Evolutionary conservation across 2,797 vertebrate genomes (phyloP), one percentile per base, ranked within the genome.

Genomic region (Staurois parvus): DNA sequence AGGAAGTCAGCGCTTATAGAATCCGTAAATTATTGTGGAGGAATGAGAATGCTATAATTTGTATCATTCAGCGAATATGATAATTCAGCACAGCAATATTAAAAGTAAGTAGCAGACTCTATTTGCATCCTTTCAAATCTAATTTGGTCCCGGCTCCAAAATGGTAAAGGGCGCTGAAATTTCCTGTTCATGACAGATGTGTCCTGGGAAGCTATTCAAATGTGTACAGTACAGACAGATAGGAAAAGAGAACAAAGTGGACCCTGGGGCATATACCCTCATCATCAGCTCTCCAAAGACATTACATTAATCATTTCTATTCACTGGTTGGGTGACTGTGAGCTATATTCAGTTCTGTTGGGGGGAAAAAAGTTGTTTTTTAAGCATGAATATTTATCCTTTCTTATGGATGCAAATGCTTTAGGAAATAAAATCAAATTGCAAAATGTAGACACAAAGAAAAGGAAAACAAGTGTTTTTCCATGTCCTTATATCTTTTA

Each of bases 181-280:
- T 75, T 83, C 76, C 81, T 87, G 76, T 79, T 87, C 81, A 24
- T 84, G 81, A 83, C 81, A 87, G 85, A 83, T 84, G 81, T 75
- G 85, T 86, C 84, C 70, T 76, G 83, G 84, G 87, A 83, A 76
- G 80, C 72, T 88, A 76, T 64, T 88, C 45, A 79, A 89, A 86
- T 88, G 88, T 89, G 21, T 76, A 77, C 78, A 48, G 76, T 52
- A 69, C 24, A 76, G 83, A 78, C 66, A 74, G 81, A 85, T 26
- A 84, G 45, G 37, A 84, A 86, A 90, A 79, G 24, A 86, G 48
- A 72, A 70, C 72, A 79, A 76, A 84, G 66, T 87, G 76, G 79
- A 87, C 81, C 81, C 85, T 75, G 17, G 85, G 85, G 85, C 76
- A 79, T 45, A 68, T 28, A 70, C 85, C 81, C 85, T 67, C 85